These are phyloP conservation scores for Apamea epomidion DNA, from an alignment of 2,888 invertebrate species.

Conservation along the genomic window DNA sequence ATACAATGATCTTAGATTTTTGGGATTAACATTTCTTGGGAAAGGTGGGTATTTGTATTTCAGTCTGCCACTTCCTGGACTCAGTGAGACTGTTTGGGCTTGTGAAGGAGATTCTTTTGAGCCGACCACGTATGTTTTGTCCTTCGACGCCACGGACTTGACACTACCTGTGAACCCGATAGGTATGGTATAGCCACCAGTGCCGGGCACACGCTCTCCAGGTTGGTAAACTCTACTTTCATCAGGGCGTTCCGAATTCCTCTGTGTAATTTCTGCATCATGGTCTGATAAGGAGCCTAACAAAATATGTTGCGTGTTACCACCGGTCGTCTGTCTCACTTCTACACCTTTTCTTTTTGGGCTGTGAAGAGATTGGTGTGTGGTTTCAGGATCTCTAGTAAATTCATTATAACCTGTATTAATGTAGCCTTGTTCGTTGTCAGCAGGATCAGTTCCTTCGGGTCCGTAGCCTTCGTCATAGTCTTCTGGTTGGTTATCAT, in stretches of 20 bases:
- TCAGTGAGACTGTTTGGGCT: conserved; percentile 91
- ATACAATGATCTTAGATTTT: conserved; percentile 82
- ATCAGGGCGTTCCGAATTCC: conserved; percentile 87
- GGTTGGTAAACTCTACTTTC: conserved; percentile 91
- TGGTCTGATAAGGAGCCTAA: conserved; percentile 91
- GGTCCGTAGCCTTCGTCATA: conserved; percentile 83
- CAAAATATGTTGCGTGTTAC: conserved; percentile 92
- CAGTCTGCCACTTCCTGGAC: conserved; percentile 87
- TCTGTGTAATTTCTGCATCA: conserved; percentile 91
- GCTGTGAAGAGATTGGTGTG: conserved; percentile 81
- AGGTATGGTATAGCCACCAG: conserved; percentile 92
- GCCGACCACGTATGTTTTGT: conserved; percentile 90
- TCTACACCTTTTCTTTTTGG: conserved; percentile 81
- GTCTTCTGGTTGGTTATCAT: conserved; percentile 81
- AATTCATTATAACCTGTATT: conserved; percentile 91
- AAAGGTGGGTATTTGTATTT: conserved; percentile 81
- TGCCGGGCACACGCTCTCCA: conserved; percentile 92
- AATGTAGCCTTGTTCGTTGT: conserved; percentile 86
- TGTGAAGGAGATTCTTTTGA: conserved; percentile 91
- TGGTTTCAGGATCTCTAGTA: conserved; percentile 81
- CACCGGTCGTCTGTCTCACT: conserved; percentile 87
- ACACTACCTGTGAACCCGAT: conserved; percentile 92
- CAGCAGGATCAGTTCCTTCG: conserved; percentile 84
- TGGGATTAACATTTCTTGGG: conserved; percentile 78
- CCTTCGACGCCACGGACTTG: conserved; percentile 92